These are phyloP conservation scores for Pogoniulus pusillus DNA, from an alignment of 2,797 vertebrate genomes.

Conservation along the genomic window DNA sequence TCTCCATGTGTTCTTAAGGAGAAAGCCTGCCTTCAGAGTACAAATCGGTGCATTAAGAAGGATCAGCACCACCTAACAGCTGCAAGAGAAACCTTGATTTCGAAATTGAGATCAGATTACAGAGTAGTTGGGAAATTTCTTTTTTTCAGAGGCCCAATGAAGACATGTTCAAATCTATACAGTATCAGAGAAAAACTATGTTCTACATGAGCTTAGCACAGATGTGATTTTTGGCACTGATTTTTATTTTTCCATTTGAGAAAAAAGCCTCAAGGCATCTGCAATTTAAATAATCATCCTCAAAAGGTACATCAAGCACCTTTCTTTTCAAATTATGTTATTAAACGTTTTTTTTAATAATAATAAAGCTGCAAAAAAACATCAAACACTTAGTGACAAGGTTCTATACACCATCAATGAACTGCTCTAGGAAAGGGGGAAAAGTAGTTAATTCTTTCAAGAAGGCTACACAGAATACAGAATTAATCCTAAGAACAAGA, in stretches of 20 bases:
- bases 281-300: background rate
- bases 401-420: background rate
- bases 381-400: background rate
- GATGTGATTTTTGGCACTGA: background rate
- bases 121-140: background rate
- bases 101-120: background rate
- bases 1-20: background rate
- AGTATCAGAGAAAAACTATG: background rate
- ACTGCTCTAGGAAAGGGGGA: background rate
- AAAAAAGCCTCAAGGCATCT: background rate
- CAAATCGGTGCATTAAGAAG: background rate
- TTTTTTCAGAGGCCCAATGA: background rate
- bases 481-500: background rate
- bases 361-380: constrained; percentile 2
- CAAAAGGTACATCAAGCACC: background rate
- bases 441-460: background rate
- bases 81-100: background rate
- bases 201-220: background rate
- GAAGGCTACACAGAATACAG: background rate
- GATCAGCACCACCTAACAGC: background rate
- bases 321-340: background rate
- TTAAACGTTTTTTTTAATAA: constrained; percentile 11
- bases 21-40: background rate
- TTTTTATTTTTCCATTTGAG: background rate
- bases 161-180: background rate